Percentiles rank a stretch among this genome's conserved stretches.
Conservation (phyloP, 2,113 vertebrate species). For the Cephalopterus ornatus region DNA sequence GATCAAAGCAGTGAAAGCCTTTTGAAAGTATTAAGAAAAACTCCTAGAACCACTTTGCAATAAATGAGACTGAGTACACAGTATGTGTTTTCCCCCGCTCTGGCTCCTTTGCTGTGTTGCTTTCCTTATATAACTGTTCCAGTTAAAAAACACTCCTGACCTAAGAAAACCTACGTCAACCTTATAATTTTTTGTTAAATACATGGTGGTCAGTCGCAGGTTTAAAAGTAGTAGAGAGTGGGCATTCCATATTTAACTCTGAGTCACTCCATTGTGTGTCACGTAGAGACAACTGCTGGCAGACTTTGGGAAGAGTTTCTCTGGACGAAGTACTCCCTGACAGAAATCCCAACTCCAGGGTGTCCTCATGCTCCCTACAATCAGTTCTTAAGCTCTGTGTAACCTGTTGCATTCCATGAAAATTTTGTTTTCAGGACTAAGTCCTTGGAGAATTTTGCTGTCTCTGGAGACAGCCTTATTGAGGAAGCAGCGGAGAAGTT, state of each 20-base stretch:
- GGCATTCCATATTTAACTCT: constrained; percentile 56
- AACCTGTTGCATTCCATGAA: background rate
- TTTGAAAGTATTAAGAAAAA: background rate
- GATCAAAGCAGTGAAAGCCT: background rate
- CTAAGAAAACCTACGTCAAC: constrained; percentile 58
- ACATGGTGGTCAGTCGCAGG: constrained; percentile 54
- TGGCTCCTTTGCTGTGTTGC: background rate
- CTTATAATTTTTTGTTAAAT: constrained; percentile 72
- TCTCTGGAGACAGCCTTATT: background rate
- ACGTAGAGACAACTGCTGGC: background rate
- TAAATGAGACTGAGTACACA: background rate
- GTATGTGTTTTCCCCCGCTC: background rate
- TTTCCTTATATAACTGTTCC: constrained; percentile 66
- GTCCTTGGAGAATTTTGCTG: background rate
- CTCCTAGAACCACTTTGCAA: background rate
- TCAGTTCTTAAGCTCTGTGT: fast-evolving
- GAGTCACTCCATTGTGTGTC: constrained; percentile 39
- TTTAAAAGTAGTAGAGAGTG: constrained; percentile 72
- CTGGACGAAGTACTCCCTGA: background rate
- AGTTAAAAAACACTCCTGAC: constrained; percentile 30
- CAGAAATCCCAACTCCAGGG: background rate
- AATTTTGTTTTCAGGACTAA: background rate
- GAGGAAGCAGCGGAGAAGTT: background rate
- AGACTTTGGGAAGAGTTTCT: background rate
- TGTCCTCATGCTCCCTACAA: background rate